Percentiles rank a stretch among this genome's conserved stretches.
Conservation (phyloP, 2,888 invertebrate genomes). For the Sepioteuthis lessoniana region DNA sequence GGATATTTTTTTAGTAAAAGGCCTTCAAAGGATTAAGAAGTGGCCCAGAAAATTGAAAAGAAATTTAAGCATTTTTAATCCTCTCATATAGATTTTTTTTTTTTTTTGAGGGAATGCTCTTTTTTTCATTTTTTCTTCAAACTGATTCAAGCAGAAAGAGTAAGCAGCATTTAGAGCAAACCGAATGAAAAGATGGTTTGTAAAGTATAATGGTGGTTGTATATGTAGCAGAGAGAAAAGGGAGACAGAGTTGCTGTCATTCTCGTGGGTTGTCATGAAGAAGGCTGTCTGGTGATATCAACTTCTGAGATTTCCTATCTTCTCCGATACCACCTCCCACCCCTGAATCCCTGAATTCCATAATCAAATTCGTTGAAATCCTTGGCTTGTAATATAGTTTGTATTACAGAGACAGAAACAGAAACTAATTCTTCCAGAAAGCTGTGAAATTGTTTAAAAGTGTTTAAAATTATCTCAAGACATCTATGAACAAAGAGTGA, state of each 20-base stretch:
- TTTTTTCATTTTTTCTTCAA: not conserved
- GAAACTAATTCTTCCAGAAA: too few species aligned
- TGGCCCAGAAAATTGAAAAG: slow-evolving; percentile 15
- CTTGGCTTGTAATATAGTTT: too few species aligned
- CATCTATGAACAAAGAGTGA: too few species aligned
- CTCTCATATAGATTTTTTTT: not conserved
- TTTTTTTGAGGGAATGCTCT: not conserved
- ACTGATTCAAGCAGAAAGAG: not conserved
- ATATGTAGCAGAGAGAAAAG: not conserved
- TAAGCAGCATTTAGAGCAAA: not conserved
- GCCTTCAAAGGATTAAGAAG: slow-evolving; percentile 13
- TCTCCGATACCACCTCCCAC: not conserved
- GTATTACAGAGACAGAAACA: too few species aligned
- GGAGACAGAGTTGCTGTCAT: not conserved
- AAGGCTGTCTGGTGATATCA: not conserved
- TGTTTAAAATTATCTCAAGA: too few species aligned
- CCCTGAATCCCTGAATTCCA: too few species aligned
- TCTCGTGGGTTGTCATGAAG: not conserved
- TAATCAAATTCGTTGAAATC: too few species aligned
- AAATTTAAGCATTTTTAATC: slow-evolving; percentile 14
- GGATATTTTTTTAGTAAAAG: not conserved
- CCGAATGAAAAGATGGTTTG: not conserved
- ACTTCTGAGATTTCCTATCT: not conserved
- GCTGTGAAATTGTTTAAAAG: too few species aligned
- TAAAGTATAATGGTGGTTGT: not conserved